A percentile compares a stretch with the other conserved stretches of the same genome.
These are phyloP conservation scores for Sesamia inferens DNA, from an alignment of 2,888 invertebrate genomes.

Conservation along the genomic window DNA sequence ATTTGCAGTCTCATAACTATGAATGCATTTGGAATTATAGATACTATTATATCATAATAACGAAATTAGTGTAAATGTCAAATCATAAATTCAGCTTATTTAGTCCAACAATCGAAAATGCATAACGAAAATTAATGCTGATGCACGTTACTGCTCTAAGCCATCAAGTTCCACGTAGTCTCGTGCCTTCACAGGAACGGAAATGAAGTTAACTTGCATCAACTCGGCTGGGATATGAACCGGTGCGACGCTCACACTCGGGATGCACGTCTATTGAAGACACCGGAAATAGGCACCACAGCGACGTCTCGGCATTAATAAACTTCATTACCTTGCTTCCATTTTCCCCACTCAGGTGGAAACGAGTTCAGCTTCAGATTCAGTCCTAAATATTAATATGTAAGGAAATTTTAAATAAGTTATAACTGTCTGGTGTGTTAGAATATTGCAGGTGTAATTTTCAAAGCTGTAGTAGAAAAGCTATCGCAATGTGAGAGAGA, in stretches of 20 bases:
- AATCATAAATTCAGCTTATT: background rate
- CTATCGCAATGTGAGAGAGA: background rate
- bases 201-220: conserved; percentile 21
- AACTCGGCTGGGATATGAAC: background rate
- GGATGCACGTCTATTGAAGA: background rate
- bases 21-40: too few species aligned
- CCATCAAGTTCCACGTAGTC: background rate
- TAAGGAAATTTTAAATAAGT: background rate
- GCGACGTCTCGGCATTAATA: background rate
- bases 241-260: background rate
- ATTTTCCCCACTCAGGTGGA: background rate
- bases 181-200: conserved; percentile 3
- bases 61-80: too few species aligned
- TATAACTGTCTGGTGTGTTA: background rate
- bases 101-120: background rate
- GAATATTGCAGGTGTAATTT: background rate
- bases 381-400: background rate
- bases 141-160: background rate
- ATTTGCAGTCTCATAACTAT: too few species aligned
- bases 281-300: conserved; percentile 12
- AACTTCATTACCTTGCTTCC: conserved; percentile 1
- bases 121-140: background rate
- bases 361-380: conserved; percentile 1
- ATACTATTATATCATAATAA: background rate
- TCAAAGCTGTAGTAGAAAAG: too few species aligned